Conservation (phyloP, 92 coral and sea anemone genomes). For the Epizoanthus scotinus region DNA sequence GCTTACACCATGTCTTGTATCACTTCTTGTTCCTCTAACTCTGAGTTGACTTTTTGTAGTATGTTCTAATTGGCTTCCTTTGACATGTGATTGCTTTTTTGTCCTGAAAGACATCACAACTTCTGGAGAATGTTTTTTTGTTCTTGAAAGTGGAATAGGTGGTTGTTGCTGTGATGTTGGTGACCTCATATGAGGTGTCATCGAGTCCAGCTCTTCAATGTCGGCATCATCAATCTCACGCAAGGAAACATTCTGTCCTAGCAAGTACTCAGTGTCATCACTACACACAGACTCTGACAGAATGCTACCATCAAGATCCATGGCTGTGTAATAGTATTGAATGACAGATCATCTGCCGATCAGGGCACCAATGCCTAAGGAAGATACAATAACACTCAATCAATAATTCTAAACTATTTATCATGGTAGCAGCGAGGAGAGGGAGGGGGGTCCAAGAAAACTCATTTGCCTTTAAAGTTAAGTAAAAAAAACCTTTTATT, state of each 20-base stretch:
- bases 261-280: constrained; percentile 91
- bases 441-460: no score
- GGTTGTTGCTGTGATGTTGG: constrained; percentile 8
- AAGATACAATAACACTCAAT: not conserved
- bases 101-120: not conserved
- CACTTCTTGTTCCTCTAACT: not conserved
- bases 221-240: constrained; percentile 89
- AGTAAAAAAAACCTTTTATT: no score
- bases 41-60: not conserved
- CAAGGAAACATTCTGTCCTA: constrained; percentile 89
- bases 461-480: no score
- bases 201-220: constrained; percentile 35
- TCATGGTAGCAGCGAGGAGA: no score
- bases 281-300: constrained; percentile 86
- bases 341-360: not conserved
- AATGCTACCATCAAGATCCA: constrained; percentile 73
- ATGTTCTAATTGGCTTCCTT: constrained; percentile 1
- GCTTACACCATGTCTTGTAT: not conserved
- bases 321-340: constrained; percentile 3
- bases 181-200: constrained; percentile 20
- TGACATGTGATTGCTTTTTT: not conserved
- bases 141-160: not conserved
- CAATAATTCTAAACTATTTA: no score
- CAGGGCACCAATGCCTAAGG: constrained; percentile 8
- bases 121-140: constrained; percentile 5